Evolutionary conservation across 64 coral and sea anemone species (phyloP).

Genomic region (Stylophora pistillata): DNA sequence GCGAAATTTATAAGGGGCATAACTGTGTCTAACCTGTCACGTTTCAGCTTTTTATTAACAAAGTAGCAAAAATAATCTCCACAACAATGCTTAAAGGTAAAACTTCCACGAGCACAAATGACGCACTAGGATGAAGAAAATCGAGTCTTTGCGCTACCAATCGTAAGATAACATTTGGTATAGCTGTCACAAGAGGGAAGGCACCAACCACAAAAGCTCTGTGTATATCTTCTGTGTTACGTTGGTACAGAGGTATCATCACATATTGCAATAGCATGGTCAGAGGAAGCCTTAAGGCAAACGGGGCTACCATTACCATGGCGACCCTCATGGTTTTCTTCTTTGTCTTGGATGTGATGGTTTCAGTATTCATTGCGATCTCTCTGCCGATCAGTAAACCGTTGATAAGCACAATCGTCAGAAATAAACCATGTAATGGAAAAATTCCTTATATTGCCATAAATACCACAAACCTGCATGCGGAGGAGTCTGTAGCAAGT

Average conservation of each 20-base stretch:
- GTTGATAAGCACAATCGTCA: slow-evolving; percentile 16
- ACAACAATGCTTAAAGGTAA: slow-evolving; percentile 62
- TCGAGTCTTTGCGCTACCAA: slow-evolving; percentile 64
- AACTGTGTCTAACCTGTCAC: background rate
- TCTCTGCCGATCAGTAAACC: slow-evolving; percentile 43
- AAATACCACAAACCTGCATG: slow-evolving; percentile 73
- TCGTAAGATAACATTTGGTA: slow-evolving; percentile 53
- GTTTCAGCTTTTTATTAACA: slow-evolving; percentile 59
- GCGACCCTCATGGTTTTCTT: slow-evolving; percentile 35
- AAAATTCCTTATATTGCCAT: slow-evolving; percentile 60
- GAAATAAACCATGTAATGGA: slow-evolving; percentile 60
- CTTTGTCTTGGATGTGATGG: background rate
- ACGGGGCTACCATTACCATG: slow-evolving; percentile 39
- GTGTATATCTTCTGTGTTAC: slow-evolving; percentile 29
- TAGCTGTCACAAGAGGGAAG: slow-evolving; percentile 34
- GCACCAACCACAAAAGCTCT: slow-evolving; percentile 36
- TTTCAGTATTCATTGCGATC: slow-evolving; percentile 5
- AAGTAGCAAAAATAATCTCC: slow-evolving; percentile 69
- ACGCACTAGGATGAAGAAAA: slow-evolving; percentile 36
- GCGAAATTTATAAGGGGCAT: slow-evolving; percentile 37
- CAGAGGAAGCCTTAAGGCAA: slow-evolving; percentile 38
- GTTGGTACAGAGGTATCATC: slow-evolving; percentile 51
- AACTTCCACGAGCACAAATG: slow-evolving; percentile 43
- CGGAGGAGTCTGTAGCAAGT: slow-evolving; percentile 61
- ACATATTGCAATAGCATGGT: slow-evolving; percentile 39